Evolutionary conservation across 2,113 vertebrate species (phyloP).

Genomic region (Sigmodon hispidus): DNA sequence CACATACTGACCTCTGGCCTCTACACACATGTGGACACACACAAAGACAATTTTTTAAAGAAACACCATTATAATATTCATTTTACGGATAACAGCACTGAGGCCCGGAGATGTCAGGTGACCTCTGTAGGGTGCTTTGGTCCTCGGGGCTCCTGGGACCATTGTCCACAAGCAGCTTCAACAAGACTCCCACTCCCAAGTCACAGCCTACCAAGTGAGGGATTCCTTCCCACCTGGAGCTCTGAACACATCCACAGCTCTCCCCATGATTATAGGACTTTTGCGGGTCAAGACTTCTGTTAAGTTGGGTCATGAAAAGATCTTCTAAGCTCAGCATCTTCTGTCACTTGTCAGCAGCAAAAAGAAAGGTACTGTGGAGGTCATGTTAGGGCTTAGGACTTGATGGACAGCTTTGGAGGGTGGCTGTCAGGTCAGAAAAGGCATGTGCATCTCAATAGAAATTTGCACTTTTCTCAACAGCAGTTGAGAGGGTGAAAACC

Average conservation of each 20-base stretch:
- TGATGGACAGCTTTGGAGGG: conserved; percentile 62
- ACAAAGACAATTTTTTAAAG: not conserved
- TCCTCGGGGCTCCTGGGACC: not conserved
- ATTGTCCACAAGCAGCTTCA: not conserved
- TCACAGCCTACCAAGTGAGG: not conserved
- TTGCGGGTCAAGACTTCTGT: conserved; percentile 44
- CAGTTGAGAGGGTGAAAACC: not conserved
- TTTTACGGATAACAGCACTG: not conserved
- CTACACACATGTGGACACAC: not conserved
- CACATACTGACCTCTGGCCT: not conserved
- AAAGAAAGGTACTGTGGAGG: conserved; percentile 1
- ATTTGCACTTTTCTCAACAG: conserved; percentile 35
- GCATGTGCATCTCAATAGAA: conserved; percentile 5
- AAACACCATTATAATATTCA: not conserved
- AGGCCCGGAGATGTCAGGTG: not conserved
- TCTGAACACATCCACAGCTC: not conserved
- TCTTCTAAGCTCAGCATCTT: not conserved
- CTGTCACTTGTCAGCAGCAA: conserved; percentile 49
- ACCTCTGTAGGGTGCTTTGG: not conserved
- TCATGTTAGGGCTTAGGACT: not conserved
- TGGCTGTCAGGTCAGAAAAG: conserved; percentile 65
- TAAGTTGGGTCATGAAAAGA: conserved; percentile 36
- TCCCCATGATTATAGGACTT: not conserved
- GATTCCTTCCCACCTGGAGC: not conserved
- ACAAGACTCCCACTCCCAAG: not conserved